These are phyloP conservation scores for Amphipoea lucens DNA, from an alignment of 2,888 invertebrate species.

Conservation along the genomic window DNA sequence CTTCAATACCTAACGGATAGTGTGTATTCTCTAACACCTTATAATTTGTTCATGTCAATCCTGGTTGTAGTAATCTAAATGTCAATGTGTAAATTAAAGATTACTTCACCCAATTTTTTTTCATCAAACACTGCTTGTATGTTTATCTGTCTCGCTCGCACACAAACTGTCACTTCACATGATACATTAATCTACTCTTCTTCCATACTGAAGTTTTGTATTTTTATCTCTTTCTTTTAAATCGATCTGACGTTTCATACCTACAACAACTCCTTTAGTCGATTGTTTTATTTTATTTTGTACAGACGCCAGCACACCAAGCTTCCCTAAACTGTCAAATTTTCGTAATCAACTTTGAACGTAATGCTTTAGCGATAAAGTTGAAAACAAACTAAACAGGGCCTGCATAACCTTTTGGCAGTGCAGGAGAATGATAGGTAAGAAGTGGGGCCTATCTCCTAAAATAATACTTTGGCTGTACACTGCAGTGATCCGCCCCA, in stretches of 20 bases:
- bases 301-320: no score
- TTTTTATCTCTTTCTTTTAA: conserved; percentile 23
- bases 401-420: no score
- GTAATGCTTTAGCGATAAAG: no score
- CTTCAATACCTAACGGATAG: conserved; percentile 45
- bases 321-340: no score
- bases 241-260: conserved; percentile 16
- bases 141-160: conserved; percentile 9
- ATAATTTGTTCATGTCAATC: conserved; percentile 17
- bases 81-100: neutral
- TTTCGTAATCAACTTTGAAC: no score
- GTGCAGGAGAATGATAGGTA: no score
- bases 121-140: neutral
- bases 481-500: no score
- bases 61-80: conserved; percentile 1
- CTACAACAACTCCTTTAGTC: neutral
- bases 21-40: conserved; percentile 28
- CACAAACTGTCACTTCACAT: conserved; percentile 27
- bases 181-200: conserved; percentile 7
- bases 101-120: neutral
- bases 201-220: neutral
- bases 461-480: no score
- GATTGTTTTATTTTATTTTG: neutral
- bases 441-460: no score
- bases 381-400: no score